Evolutionary conservation across 2,797 vertebrate species (phyloP), one percentile per base, ranked within the genome.

Genomic region (Coluber constrictor): DNA sequence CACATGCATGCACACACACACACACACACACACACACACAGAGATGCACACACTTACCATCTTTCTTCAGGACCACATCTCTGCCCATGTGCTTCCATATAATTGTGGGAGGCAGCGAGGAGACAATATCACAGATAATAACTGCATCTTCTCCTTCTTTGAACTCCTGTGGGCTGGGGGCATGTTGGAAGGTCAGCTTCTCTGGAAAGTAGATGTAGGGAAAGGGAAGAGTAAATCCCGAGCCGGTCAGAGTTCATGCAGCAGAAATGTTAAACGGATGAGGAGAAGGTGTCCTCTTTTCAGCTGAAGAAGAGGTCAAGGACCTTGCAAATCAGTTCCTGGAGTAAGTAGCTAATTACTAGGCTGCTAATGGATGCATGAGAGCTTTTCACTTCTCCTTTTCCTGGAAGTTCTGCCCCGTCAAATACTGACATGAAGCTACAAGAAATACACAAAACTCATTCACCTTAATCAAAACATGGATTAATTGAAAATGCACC

Each of bases 141-240:
- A 98, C 97, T 0, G 99, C 99, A 5, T 98, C 98, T 54, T 99
- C 99, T 20, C 99, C 99, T 93, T 99, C 99, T 10, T 97, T 98
- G 96, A 99, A 99, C 93, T 99, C 99, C 97, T 99, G 99, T 0
- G 98, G 99, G 18, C 99, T 99, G 0, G 99, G 99, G 5, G 98
- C 98, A 0, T 99, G 99, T 95, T 97, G 99, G 98, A 99, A 99
- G 96, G 98, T 99, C 95, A 99, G 98, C 96, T 98, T 99, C 97
- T 99, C 99, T 99, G 97, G 25, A 98, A 93, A 89, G 55, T 29
- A 93, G 92, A 10, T 93, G 55, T 4, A 96, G 47, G 11, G 43
- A 92, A 0, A 3, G 8, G 87, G 92, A 86, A 9, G 20, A 93
- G 18, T 59, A 66, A 29, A 56, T 87, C 32, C 60, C 1, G 20